Evolutionary conservation across 1,140 invertebrate species (phyloP), one percentile per base, ranked within the genome.

Genomic region (Platorchestia sp.): DNA sequence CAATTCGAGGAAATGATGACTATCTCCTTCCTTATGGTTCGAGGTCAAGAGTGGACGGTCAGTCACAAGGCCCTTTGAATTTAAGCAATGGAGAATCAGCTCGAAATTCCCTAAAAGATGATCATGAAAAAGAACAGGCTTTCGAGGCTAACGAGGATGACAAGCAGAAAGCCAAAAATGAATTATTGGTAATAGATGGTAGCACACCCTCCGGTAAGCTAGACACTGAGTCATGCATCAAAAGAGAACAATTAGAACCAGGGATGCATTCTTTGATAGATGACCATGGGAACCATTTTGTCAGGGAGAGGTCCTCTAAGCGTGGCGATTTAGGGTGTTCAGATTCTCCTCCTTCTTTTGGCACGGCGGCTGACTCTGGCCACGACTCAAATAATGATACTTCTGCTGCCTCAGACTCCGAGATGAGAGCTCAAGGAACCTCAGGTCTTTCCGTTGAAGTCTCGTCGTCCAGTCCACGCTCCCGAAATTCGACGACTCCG

Each of bases 381-480:
- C 91, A 93, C 91, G 91, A 93, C 47, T 93, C 91, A 22, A 93
- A 93, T 44, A 93, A 93, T 44, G 87, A 90, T 41, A 93, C 91
- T 10, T 93, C 45, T 44, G 91, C 45, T 45, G 91, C 45, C 0
- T 93, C 91, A 0, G 91, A 93, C 40, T 45, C 91, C 6, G 43
- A 93, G 41, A 40, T 93, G 6, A 45, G 91, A 40, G 44, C 43
- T 93, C 91, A 93, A 93, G 45, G 91, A 5, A 40, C 91, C 19
- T 40, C 43, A 45, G 45, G 91, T 36, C 43, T 93, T 44, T 44
- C 91, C 45, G 43, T 93, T 10, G 91, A 45, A 44, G 91, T 44
- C 1, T 0, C 43, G 6, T n/a, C 43, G 5, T 44, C 45, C 43
- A 93, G 91, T 36, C 91, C 91, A 44, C 43, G 43, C 6, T 45